Evolutionary conservation across 2,888 invertebrate species (phyloP).

Genomic region (Monochamus alternatus): DNA sequence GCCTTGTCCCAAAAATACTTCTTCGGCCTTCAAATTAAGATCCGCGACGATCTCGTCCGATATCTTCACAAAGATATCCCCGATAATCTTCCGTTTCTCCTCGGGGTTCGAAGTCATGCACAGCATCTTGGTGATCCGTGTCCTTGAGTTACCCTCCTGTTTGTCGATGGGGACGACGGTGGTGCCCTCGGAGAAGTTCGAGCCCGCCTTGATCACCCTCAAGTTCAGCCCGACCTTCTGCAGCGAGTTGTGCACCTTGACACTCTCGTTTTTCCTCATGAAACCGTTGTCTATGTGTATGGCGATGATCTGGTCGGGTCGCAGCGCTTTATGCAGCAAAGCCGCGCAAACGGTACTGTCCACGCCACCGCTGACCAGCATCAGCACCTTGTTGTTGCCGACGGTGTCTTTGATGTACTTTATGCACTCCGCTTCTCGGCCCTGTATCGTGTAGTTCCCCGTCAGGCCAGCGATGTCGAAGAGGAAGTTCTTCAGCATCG

Average conservation of each 20-base stretch:
- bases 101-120: slow-evolving; percentile 94
- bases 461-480: slow-evolving; percentile 91
- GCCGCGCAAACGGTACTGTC: slow-evolving; percentile 99
- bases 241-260: slow-evolving; percentile 65
- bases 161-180: slow-evolving; percentile 79
- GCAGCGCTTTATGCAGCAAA: slow-evolving; percentile 90
- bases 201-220: slow-evolving; percentile 82
- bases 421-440: slow-evolving; percentile 91
- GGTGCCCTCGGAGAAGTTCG: slow-evolving; percentile 85
- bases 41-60: slow-evolving; percentile 92
- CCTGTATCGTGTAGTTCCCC: slow-evolving; percentile 90
- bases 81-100: slow-evolving; percentile 98
- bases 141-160: slow-evolving; percentile 69
- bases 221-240: slow-evolving; percentile 63
- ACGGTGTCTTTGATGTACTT: slow-evolving; percentile 93
- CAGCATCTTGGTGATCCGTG: slow-evolving; percentile 85
- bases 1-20: slow-evolving; percentile 94
- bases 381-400: slow-evolving; percentile 90
- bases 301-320: slow-evolving; percentile 93
- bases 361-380: slow-evolving; percentile 97
- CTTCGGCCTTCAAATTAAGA: slow-evolving; percentile 91
- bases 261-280: slow-evolving; percentile 97
- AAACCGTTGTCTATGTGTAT: slow-evolving; percentile 99
- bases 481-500: slow-evolving; percentile 95
- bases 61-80: slow-evolving; percentile 97